Evolutionary conservation across 2,888 invertebrate genomes (phyloP).

Genomic region (Latrodectus elegans): DNA sequence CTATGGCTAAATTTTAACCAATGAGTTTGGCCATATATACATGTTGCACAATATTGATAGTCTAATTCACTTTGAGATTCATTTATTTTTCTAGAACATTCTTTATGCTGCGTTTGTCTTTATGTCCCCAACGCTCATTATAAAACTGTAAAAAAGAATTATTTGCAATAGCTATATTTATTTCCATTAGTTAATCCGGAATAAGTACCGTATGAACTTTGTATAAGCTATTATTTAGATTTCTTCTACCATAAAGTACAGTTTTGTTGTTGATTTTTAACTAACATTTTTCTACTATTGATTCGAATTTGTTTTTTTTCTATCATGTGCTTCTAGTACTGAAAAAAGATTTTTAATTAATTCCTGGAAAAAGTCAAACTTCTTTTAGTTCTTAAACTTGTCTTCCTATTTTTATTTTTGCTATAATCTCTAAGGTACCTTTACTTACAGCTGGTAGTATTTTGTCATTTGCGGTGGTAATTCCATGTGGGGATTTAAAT

Average conservation of each 20-base stretch:
- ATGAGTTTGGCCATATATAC: slow-evolving; percentile 35
- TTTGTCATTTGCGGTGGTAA: slow-evolving; percentile 25
- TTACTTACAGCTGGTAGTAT: slow-evolving; percentile 39
- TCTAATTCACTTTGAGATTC: slow-evolving; percentile 13
- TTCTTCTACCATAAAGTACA: neutral
- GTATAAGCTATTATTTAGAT: neutral
- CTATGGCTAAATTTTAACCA: slow-evolving; percentile 28
- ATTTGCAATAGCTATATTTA: neutral
- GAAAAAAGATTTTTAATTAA: slow-evolving; percentile 28
- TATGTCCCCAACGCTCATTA: slow-evolving; percentile 27
- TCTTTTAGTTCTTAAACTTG: slow-evolving; percentile 19
- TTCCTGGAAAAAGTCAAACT: slow-evolving; percentile 31
- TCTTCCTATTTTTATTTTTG: slow-evolving; percentile 6
- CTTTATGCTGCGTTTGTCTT: slow-evolving; percentile 22
- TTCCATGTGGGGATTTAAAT: slow-evolving; percentile 27
- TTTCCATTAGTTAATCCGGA: neutral
- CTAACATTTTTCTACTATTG: slow-evolving; percentile 25
- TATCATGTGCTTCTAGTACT: slow-evolving; percentile 37
- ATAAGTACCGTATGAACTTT: neutral
- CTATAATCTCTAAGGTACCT: slow-evolving; percentile 33
- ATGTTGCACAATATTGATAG: slow-evolving; percentile 27
- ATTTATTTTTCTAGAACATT: slow-evolving; percentile 21
- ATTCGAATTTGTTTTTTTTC: slow-evolving; percentile 20
- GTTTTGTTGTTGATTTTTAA: slow-evolving; percentile 17
- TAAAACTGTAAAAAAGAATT: slow-evolving; percentile 15